Evolutionary conservation across 1,140 invertebrate species (phyloP), one percentile per base, ranked within the genome.

Genomic region (Mya arenaria): DNA sequence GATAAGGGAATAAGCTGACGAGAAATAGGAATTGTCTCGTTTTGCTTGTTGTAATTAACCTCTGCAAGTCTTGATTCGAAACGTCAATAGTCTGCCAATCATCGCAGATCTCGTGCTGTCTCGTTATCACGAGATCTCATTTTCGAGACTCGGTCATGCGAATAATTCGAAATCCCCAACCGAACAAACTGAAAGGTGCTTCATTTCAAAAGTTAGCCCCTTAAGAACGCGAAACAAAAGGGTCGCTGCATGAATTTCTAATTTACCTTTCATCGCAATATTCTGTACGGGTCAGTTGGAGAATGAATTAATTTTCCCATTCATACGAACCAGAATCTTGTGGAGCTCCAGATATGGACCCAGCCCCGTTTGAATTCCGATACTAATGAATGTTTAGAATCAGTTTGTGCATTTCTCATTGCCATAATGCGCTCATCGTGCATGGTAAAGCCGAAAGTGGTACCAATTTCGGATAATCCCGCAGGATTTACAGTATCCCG

Each of bases 321-420:
- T 48, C 60, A 75, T 6, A 39, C 19, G 25, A 39, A 63, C 36
- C 19, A 48, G 37, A 28, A 28, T 44, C 15, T 23, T 8, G 19
- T 52, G 48, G 17, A 52, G 25, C 17, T n/a, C 19, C 6, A 34
- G n/a, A 10, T 25, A 5, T 44, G 58, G 34, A 58, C 39, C 39
- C 25, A 48, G 73, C 23, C 41, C 56, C 62, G 62, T 39, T 37
- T 30, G 56, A 63, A 75, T 75, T 63, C 73, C 73, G 23, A 48
- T 60, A 28, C 30, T 75, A 75, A 75, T 75, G 56, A 75, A 75
- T 75, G 73, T 75, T 63, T 75, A 65, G 58, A 75, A 62, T 75
- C 56, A 75, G 48, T 75, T 75, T 63, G 41, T 63, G 73, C 39
- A 32, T 63, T 58, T 58, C 39, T 19, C 6, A 48, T 48, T 63